Evolutionary conservation across 1,140 invertebrate species (phyloP).

Genomic region (Lethocerus indicus): DNA sequence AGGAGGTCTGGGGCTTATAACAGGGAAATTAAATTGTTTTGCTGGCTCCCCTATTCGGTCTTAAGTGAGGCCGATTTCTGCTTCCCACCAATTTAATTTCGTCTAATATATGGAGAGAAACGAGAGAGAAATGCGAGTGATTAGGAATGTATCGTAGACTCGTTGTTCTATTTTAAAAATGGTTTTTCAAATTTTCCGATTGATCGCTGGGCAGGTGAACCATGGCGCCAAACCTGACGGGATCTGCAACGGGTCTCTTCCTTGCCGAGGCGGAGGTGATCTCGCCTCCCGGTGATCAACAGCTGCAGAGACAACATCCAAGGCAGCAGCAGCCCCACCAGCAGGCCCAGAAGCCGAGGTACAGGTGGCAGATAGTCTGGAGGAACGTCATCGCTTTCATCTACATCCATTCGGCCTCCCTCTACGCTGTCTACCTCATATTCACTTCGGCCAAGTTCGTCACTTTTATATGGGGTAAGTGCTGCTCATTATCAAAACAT

Average conservation of each 20-base stretch:
- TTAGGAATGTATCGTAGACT: too few species aligned
- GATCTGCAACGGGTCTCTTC: slow-evolving; percentile 21
- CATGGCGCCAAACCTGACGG: slow-evolving; percentile 23
- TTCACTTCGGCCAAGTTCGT: slow-evolving; percentile 28
- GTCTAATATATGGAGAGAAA: too few species aligned
- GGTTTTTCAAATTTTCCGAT: too few species aligned
- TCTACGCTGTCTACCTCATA: slow-evolving; percentile 42
- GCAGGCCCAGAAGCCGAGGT: slow-evolving; percentile 14
- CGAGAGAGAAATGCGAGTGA: too few species aligned
- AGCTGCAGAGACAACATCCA: background rate
- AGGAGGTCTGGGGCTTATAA: too few species aligned
- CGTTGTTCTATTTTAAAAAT: too few species aligned
- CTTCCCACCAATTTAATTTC: too few species aligned
- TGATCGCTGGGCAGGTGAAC: too few species aligned
- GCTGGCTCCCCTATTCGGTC: too few species aligned
- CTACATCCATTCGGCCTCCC: slow-evolving; percentile 38
- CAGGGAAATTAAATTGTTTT: too few species aligned
- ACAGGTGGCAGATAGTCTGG: slow-evolving; percentile 48
- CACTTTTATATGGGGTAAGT: slow-evolving; percentile 36
- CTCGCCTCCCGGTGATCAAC: slow-evolving; percentile 13
- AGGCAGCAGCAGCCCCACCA: background rate
- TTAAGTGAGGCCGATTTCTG: too few species aligned
- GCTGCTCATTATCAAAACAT: background rate
- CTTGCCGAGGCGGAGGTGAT: slow-evolving; percentile 23
- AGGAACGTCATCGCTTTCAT: slow-evolving; percentile 47